phyloP scores from a whole-genome alignment of 2,113 vertebrate species.

The Petromus typicus region DNA sequence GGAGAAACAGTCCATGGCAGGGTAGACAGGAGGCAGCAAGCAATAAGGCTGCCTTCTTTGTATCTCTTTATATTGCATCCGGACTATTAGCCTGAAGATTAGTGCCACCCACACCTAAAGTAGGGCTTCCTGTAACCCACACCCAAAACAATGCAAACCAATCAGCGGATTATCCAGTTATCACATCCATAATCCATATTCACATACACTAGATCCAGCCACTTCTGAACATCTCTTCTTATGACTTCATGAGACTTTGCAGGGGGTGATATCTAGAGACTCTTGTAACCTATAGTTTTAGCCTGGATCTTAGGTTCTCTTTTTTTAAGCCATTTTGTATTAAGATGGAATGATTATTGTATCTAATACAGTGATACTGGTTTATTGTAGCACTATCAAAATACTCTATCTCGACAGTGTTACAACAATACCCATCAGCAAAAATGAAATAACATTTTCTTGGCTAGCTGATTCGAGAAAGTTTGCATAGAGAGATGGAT shows the following conservation, averaged over 20 bases:
- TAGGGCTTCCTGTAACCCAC: background rate
- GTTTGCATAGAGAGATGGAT: background rate
- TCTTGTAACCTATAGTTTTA: background rate
- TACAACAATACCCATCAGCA: slow-evolving; percentile 5
- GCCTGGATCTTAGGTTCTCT: background rate
- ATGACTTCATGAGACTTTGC: background rate
- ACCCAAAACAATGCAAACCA: background rate
- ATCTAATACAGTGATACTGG: slow-evolving; percentile 36
- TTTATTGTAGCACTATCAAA: slow-evolving; percentile 36
- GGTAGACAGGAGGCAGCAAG: background rate
- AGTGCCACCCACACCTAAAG: background rate
- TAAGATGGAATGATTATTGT: slow-evolving; percentile 21
- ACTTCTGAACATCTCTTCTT: background rate
- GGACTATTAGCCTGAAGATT: background rate
- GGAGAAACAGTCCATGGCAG: background rate
- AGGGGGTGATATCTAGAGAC: background rate
- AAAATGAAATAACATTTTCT: slow-evolving; percentile 38
- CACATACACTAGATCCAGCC: background rate
- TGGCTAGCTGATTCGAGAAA: slow-evolving; percentile 18
- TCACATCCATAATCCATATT: background rate
- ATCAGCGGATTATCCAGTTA: background rate
- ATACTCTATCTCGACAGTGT: slow-evolving; percentile 48
- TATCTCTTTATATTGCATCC: background rate
- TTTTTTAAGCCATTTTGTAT: slow-evolving; percentile 6
- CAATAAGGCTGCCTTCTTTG: background rate